Conservation (phyloP, 2,888 invertebrate genomes). For the Aphodius sticticus region DNA sequence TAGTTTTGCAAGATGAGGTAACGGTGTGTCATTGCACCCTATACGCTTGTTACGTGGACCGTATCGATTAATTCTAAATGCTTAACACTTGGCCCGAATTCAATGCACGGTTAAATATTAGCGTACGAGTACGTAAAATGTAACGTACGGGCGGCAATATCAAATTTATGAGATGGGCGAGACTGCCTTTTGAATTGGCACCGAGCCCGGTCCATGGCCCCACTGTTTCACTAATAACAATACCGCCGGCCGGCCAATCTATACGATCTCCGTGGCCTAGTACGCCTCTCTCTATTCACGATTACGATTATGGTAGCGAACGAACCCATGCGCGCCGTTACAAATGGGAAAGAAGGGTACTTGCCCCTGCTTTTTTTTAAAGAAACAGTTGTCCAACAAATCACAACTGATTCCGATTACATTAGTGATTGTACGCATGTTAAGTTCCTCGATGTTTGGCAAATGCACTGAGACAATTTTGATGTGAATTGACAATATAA, state of each 20-base stretch:
- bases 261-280: background rate
- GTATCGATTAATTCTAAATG: background rate
- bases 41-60: background rate
- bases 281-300: background rate
- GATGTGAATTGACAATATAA: too few relatives aligned
- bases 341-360: too few relatives aligned
- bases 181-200: background rate
- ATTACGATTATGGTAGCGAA: background rate
- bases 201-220: background rate
- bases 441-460: too few relatives aligned
- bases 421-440: too few relatives aligned
- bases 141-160: background rate
- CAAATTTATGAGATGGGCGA: background rate
- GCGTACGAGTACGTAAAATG: background rate
- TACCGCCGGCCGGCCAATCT: background rate
- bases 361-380: too few relatives aligned
- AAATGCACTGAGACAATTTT: too few relatives aligned
- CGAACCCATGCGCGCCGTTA: too few relatives aligned
- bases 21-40: background rate
- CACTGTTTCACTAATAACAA: conserved; percentile 4
- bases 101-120: background rate
- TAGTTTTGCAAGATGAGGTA: background rate
- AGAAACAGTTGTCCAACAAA: too few relatives aligned
- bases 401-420: too few relatives aligned
- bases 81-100: background rate